Percentiles rank a stretch among this genome's conserved stretches.
phyloP scores from a whole-genome alignment of 2,797 vertebrate species.

The Hybognathus amarus region DNA sequence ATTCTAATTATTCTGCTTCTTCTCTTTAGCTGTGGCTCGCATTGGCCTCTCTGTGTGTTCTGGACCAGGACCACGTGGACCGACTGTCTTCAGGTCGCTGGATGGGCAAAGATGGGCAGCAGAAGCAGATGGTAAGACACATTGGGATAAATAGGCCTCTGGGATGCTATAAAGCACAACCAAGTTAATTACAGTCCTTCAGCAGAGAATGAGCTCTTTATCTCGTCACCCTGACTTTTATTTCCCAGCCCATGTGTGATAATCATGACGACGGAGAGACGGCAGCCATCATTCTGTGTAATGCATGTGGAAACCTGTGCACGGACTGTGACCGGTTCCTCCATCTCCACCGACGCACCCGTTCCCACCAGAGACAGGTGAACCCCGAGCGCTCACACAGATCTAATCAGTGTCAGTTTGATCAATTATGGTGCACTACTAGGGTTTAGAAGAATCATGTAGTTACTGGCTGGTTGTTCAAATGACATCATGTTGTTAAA shows the following conservation, averaged over 20 bases:
- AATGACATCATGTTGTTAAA: background rate
- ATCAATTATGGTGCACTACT: background rate
- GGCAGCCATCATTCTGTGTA: conserved; percentile 97
- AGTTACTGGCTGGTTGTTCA: background rate
- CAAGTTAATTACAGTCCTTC: background rate
- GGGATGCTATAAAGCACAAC: conserved; percentile 2
- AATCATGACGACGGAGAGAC: conserved; percentile 99
- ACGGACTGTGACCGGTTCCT: conserved; percentile 98
- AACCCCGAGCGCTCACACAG: background rate
- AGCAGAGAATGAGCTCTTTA: background rate
- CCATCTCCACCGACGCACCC: conserved; percentile 96
- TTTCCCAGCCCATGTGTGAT: conserved; percentile 95
- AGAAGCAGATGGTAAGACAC: conserved; percentile 95
- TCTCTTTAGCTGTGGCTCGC: conserved; percentile 91
- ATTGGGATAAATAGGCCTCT: background rate
- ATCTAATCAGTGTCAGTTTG: background rate
- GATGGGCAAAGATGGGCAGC: conserved; percentile 99
- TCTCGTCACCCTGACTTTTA: background rate
- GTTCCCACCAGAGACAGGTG: conserved; percentile 98
- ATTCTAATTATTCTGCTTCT: background rate
- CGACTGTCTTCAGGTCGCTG: conserved; percentile 96
- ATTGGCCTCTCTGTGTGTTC: conserved; percentile 94
- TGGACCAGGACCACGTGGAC: conserved; percentile 99
- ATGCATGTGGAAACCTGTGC: conserved; percentile 95
- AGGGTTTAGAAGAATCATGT: background rate